phyloP scores from a whole-genome alignment of 1,140 invertebrate species.

The Anoplolepis gracilipes region DNA sequence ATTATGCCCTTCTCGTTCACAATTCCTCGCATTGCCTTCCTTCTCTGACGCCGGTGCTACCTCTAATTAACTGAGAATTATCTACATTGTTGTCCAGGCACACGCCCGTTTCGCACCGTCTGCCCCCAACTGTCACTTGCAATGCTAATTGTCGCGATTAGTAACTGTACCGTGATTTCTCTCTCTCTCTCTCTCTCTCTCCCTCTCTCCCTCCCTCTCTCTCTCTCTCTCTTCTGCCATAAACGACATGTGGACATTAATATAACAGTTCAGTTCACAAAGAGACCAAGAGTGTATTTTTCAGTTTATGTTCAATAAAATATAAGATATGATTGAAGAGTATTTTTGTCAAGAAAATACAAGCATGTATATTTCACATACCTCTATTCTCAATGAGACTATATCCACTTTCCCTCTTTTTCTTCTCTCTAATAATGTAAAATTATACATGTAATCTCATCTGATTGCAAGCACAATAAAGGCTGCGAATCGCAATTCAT shows the following conservation, averaged over 20 bases:
- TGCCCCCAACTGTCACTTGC: constrained; percentile 49
- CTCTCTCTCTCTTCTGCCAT: too few species aligned
- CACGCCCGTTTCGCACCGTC: constrained; percentile 38
- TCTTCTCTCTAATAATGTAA: background rate
- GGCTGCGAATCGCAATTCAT: constrained; percentile 14
- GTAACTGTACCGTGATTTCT: constrained; percentile 62
- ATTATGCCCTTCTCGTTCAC: background rate
- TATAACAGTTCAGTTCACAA: background rate
- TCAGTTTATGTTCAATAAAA: background rate
- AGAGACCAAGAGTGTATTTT: background rate
- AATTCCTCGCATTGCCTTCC: background rate
- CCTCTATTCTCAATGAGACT: background rate
- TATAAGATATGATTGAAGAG: background rate
- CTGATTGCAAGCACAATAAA: constrained; percentile 14
- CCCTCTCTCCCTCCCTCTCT: too few species aligned
- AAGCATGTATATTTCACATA: background rate
- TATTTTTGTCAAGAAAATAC: background rate
- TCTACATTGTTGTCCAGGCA: constrained; percentile 70
- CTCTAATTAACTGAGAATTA: constrained; percentile 81
- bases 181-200: too few species aligned
- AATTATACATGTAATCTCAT: constrained; percentile 8
- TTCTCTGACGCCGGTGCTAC: background rate
- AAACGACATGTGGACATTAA: background rate
- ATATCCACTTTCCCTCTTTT: background rate
- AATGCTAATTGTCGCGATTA: constrained; percentile 74